Conservation (phyloP, 2,888 invertebrate genomes). For the Nycteola revayana region DNA sequence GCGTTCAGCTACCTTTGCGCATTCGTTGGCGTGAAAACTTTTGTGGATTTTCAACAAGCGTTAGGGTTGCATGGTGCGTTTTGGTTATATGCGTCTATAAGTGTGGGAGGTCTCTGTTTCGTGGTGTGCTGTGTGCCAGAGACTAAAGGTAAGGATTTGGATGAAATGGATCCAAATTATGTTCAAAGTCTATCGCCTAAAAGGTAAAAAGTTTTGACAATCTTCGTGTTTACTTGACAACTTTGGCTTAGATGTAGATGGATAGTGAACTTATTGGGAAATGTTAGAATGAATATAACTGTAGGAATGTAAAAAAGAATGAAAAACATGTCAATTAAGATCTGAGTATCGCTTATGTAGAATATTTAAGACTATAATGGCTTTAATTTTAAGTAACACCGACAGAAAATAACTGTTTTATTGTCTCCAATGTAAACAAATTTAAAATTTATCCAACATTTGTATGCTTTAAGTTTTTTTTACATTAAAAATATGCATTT, state of each 20-base stretch:
- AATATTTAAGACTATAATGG: too few relatives aligned
- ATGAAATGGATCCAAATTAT: conserved; percentile 91
- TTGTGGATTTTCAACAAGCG: conserved; percentile 89
- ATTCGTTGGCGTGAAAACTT: conserved; percentile 92
- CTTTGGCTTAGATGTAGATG: conserved; percentile 25
- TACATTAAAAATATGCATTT: too few relatives aligned
- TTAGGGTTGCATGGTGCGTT: conserved; percentile 92
- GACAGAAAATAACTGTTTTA: too few relatives aligned
- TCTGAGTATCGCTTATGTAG: too few relatives aligned
- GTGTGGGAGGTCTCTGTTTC: conserved; percentile 91
- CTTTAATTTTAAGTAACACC: too few relatives aligned
- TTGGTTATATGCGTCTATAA: conserved; percentile 93
- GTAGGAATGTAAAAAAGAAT: not conserved
- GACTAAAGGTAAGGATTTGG: conserved; percentile 94
- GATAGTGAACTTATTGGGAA: conserved; percentile 1
- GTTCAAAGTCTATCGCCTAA: conserved; percentile 76
- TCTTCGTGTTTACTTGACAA: conserved; percentile 28
- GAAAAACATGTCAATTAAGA: conserved; percentile 4
- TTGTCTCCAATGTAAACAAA: too few relatives aligned
- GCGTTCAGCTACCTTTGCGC: conserved; percentile 94
- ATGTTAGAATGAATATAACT: not conserved
- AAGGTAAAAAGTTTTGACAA: conserved; percentile 48
- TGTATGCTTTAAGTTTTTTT: too few relatives aligned
- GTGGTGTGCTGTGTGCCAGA: conserved; percentile 94
- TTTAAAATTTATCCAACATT: too few relatives aligned